phyloP scores from a whole-genome alignment of 2,888 invertebrate species.

The Phragmatobia fuliginosa region DNA sequence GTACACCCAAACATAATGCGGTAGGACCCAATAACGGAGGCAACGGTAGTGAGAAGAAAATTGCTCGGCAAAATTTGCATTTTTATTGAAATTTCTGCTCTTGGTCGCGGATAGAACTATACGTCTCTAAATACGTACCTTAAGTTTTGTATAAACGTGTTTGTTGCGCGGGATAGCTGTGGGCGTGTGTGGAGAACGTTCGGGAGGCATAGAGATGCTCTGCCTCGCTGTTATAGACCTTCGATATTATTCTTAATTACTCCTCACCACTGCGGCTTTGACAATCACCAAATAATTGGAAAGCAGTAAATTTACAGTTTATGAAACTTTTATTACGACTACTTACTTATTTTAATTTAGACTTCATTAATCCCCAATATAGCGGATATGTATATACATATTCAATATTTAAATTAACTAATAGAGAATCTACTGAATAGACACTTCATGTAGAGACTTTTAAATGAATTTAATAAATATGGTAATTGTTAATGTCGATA shows the following conservation, averaged over 20 bases:
- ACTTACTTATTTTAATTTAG: slow-evolving; percentile 30
- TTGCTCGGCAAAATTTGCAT: slow-evolving; percentile 82
- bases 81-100: slow-evolving; percentile 85
- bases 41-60: slow-evolving; percentile 77
- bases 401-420: slow-evolving; percentile 48
- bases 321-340: slow-evolving; percentile 47
- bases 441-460: no score
- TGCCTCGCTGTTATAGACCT: slow-evolving; percentile 45
- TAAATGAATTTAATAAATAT: slow-evolving; percentile 28
- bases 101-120: slow-evolving; percentile 80
- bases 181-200: slow-evolving; percentile 54
- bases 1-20: slow-evolving; percentile 72
- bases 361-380: slow-evolving; percentile 48
- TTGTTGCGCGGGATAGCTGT: slow-evolving; percentile 37
- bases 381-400: slow-evolving; percentile 28
- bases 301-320: slow-evolving; percentile 50
- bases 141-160: slow-evolving; percentile 73
- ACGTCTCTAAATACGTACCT: slow-evolving; percentile 77
- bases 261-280: slow-evolving; percentile 37
- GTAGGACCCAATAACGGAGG: slow-evolving; percentile 77
- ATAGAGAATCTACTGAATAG: slow-evolving; percentile 39
- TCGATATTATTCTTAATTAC: slow-evolving; percentile 54
- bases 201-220: slow-evolving; percentile 55
- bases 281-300: slow-evolving; percentile 49
- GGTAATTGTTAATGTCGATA: slow-evolving; percentile 48